Evolutionary conservation across 2,113 vertebrate genomes (phyloP).

Genomic region (Lophotis ruficrista): DNA sequence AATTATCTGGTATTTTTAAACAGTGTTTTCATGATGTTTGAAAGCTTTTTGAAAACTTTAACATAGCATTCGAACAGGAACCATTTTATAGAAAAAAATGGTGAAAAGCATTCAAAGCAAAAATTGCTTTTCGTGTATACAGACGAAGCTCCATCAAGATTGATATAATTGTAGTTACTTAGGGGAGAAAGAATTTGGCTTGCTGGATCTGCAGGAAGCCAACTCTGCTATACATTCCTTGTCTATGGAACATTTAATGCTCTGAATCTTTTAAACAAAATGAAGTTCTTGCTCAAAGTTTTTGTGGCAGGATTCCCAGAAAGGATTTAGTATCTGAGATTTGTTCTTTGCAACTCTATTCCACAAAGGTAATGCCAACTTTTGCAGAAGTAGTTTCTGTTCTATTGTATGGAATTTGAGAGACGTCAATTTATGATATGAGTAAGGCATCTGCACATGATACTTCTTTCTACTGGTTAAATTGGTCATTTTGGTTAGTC

Average conservation of each 20-base stretch:
- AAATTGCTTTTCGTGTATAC: neutral
- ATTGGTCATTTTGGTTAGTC: neutral
- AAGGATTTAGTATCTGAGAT: neutral
- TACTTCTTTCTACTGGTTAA: neutral
- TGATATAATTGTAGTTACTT: neutral
- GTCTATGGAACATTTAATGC: neutral
- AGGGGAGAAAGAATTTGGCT: neutral
- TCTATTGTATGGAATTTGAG: neutral
- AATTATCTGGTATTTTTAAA: neutral
- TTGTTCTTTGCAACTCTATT: neutral
- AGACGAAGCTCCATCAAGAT: neutral
- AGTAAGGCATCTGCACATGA: neutral
- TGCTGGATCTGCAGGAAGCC: neutral
- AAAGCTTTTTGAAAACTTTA: neutral
- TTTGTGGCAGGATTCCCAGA: conserved; percentile 17
- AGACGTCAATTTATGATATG: neutral
- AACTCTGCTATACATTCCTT: neutral
- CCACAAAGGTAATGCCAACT: neutral
- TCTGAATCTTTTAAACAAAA: neutral
- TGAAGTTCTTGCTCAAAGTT: neutral
- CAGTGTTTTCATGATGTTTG: neutral
- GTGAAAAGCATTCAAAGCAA: neutral
- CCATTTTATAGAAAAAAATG: neutral
- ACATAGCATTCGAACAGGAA: neutral
- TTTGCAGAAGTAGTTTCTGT: neutral